Conservation (phyloP, 2,113 vertebrate species). For the Lagopus leucura region DNA sequence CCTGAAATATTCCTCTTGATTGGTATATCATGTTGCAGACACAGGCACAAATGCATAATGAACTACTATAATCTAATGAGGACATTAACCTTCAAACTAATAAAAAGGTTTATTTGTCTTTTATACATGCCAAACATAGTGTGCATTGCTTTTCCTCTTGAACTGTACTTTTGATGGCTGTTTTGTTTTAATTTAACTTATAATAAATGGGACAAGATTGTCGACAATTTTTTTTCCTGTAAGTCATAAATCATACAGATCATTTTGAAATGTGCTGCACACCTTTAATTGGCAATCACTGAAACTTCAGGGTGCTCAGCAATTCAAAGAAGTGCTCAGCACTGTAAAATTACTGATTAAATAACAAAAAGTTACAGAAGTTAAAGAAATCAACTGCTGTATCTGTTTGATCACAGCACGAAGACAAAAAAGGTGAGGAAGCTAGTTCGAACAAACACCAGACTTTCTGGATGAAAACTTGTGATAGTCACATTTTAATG, state of each 20-base stretch:
- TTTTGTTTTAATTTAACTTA: background rate
- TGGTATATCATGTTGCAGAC: background rate
- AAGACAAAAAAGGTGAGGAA: background rate
- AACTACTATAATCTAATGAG: constrained; percentile 3
- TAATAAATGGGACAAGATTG: constrained; percentile 4
- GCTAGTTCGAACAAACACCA: rapidly evolving
- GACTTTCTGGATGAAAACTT: background rate
- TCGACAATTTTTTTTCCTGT: background rate
- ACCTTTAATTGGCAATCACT: constrained; percentile 1
- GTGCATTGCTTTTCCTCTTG: background rate
- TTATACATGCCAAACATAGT: background rate
- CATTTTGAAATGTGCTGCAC: background rate
- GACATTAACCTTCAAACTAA: background rate
- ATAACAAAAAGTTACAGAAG: background rate
- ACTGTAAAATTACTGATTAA: background rate
- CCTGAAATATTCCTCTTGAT: constrained; percentile 12
- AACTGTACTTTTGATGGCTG: background rate
- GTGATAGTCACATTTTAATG: background rate
- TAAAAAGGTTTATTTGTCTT: background rate
- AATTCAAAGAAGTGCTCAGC: background rate
- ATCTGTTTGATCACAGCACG: background rate
- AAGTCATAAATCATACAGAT: background rate
- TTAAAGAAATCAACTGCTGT: background rate
- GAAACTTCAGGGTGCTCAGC: background rate
- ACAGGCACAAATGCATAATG: background rate